Conservation (phyloP, 2,888 invertebrate species). For the Idaea straminata region DNA sequence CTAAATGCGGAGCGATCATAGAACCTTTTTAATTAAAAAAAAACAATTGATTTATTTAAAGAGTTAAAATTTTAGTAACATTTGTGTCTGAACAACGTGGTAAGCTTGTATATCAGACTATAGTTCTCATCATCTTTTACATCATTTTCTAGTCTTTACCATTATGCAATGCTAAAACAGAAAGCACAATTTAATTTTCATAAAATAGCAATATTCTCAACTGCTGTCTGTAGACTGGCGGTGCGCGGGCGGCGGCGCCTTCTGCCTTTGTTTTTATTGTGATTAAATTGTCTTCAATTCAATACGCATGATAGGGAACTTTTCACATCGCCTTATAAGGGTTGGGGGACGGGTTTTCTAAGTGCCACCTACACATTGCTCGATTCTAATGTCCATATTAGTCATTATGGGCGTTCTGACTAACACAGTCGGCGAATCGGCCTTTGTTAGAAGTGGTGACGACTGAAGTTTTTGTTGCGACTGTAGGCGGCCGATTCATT, state of each 20-base stretch:
- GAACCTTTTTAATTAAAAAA: too few species aligned
- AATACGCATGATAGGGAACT: conserved; percentile 25
- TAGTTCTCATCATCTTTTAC: not conserved
- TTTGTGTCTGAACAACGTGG: too few species aligned
- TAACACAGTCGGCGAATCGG: conserved; percentile 66
- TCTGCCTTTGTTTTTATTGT: not conserved
- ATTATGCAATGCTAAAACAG: not conserved
- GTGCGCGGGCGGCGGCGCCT: not conserved
- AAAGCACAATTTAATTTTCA: not conserved
- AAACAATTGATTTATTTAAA: too few species aligned
- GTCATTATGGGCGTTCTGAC: conserved; percentile 70
- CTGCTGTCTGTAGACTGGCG: not conserved
- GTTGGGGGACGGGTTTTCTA: conserved; percentile 54
- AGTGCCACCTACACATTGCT: conserved; percentile 63
- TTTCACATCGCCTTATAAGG: conserved; percentile 59
- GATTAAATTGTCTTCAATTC: conserved; percentile 1
- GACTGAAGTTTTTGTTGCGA: conserved; percentile 58
- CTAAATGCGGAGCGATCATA: too few species aligned
- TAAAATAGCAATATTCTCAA: not conserved
- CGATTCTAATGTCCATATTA: conserved; percentile 73
- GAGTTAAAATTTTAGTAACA: too few species aligned
- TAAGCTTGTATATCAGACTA: not conserved
- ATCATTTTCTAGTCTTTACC: not conserved
- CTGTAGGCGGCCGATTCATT: conserved; percentile 74
- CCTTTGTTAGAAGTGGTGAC: conserved; percentile 71